Percentiles rank a stretch among this genome's conserved stretches.
phyloP scores from a whole-genome alignment of 2,888 invertebrate species.

The Synanthedon tipuliformis region DNA sequence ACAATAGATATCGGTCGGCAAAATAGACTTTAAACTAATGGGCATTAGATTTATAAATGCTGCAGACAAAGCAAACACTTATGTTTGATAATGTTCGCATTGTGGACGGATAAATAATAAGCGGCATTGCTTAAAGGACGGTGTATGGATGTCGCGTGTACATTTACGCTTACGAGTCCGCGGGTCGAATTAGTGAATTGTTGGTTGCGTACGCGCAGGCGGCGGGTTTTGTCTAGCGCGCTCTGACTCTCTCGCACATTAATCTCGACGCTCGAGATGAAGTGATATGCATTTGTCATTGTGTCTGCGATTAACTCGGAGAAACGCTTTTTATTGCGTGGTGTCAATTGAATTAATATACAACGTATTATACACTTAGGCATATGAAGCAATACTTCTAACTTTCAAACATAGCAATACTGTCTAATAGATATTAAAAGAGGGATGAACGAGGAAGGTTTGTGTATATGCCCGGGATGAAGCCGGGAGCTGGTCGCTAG shows the following conservation, averaged over 20 bases:
- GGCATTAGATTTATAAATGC: not conserved
- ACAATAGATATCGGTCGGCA: constrained; percentile 8
- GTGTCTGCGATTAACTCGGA: constrained; percentile 57
- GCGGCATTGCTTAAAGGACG: constrained; percentile 50
- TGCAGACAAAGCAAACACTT: constrained; percentile 10
- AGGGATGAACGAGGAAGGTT: no score
- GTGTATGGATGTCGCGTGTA: constrained; percentile 51
- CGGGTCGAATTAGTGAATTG: constrained; percentile 49
- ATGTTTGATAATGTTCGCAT: constrained; percentile 29
- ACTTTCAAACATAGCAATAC: not conserved
- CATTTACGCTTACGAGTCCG: constrained; percentile 36
- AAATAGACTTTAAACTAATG: not conserved
- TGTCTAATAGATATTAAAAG: no score
- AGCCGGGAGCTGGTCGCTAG: no score
- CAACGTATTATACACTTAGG: constrained; percentile 11
- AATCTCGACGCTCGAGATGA: constrained; percentile 60
- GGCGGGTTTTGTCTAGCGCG: constrained; percentile 59
- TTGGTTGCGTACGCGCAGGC: constrained; percentile 47
- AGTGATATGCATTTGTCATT: constrained; percentile 68
- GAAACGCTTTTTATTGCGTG: constrained; percentile 56
- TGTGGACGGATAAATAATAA: constrained; percentile 64
- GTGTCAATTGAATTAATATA: constrained; percentile 61
- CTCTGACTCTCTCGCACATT: constrained; percentile 53
- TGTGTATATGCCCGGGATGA: no score
- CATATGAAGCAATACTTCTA: constrained; percentile 23